A percentile compares a stretch with the other conserved stretches of the same genome.
Evolutionary conservation across 1,140 invertebrate genomes (phyloP).

Genomic region (Andricus grossulariae): DNA sequence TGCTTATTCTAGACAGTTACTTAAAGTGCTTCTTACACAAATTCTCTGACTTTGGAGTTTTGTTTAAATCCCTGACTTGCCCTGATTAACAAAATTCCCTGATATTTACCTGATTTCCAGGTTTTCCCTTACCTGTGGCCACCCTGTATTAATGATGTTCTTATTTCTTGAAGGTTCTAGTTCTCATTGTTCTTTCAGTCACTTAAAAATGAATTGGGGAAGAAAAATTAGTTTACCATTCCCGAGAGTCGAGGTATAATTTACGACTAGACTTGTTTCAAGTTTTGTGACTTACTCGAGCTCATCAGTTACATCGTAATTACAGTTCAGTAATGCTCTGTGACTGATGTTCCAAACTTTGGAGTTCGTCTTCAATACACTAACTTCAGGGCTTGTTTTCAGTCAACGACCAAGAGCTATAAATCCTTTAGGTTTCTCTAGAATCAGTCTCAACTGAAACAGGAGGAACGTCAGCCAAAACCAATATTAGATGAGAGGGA

Average conservation of each 20-base stretch:
- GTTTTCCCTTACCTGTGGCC: too few relatives aligned
- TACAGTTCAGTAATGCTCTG: conserved; percentile 4
- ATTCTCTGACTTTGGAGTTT: too few relatives aligned
- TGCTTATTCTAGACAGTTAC: too few relatives aligned
- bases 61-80: too few relatives aligned
- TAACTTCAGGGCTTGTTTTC: conserved; percentile 13
- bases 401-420: conserved; percentile 2
- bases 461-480: conserved; percentile 22
- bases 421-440: conserved; percentile 8
- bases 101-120: too few relatives aligned
- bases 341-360: conserved; percentile 14
- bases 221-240: too few relatives aligned
- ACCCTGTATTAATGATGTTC: too few relatives aligned
- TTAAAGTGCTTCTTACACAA: too few relatives aligned
- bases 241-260: not conserved
- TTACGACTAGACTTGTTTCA: not conserved
- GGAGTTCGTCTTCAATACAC: conserved; percentile 7
- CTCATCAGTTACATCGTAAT: conserved; percentile 14
- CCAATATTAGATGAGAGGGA: not conserved
- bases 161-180: too few relatives aligned
- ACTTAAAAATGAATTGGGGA: too few relatives aligned
- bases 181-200: too few relatives aligned
- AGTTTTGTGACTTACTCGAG: not conserved
- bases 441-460: not conserved
- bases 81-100: too few relatives aligned